Evolutionary conservation across 2,888 invertebrate genomes (phyloP), one percentile per base, ranked within the genome.

Genomic region (Chromoteleia sp.): DNA sequence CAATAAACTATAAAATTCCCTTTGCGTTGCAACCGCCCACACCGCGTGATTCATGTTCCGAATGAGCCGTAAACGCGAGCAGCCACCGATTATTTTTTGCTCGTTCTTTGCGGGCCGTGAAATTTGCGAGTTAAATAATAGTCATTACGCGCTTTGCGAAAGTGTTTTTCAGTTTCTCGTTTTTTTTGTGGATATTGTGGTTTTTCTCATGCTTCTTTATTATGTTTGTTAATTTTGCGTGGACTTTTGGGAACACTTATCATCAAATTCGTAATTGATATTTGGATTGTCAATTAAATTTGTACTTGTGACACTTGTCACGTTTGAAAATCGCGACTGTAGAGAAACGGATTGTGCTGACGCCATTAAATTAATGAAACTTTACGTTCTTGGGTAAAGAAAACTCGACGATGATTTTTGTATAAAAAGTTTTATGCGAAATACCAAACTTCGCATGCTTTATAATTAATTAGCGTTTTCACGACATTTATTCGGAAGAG

Each of bases 101-200:
- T 15, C 54, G 41, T 65, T 80, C 63, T 61, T 81, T 73, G 68
- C 39, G 59, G 33, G 65, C 67, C 73, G 78, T 77, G 82, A 81
- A 82, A 85, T 85, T 85, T 85, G 78, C 76, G 83, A 83, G 78
- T 83, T 75, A 81, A 85, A 84, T 82, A 84, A 84, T 73, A 83
- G 79, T 77, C 76, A 68, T 75, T 79, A 74, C 59, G 30, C n/a
- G 43, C 54, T 70, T 74, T 50, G 58, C 50, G 17, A 78, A 80
- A 61, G 45, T 50, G 52, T 77, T 71, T 74, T 71, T 73, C 43
- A 5, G 14, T 12, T 25, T 25, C 25, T 25, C 2, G 3, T 30
- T 2, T 43, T 41, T 41, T 56, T 52, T 45, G 36, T 21, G 61
- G 8, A 5, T 41, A 6, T 65, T 12, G 0, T 10, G 29, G 15